Base-by-base conservation (phyloP, 2,113 vertebrate species). In the Turdus rufiventris region DNA sequence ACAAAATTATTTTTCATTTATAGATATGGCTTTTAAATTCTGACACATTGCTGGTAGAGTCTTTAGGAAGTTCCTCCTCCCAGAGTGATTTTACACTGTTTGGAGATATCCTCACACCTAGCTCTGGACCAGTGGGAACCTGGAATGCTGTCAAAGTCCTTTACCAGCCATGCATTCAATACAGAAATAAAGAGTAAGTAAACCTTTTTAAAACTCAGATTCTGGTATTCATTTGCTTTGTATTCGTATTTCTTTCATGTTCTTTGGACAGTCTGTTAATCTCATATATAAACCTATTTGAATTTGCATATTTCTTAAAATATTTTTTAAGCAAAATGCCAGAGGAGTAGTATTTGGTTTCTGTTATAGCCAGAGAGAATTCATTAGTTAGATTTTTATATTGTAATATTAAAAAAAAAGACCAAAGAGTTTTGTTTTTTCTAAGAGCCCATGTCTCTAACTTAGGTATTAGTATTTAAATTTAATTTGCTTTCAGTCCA, bases 11-110 rank as follows among this genome's bases (percentile, higher is more conserved):
- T 75, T 96, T 63, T 29, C 73, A 33, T 96, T 84, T 96, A 60
- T 94, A 99, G 99, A 92, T 99, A 36, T 99, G 99, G 99, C 97
- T 99, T 93, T 97, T 99, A 97, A 99, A 99, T 98, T 98, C 97
- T 57, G 99, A 99, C 96, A 98, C 99, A 36, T 92, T 99, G 95
- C 96, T 98, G 67, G 98, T 98, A 63, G 98, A 98, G 20, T 97
- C 98, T 77, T 95, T 92, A 36, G 95, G 91, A 97, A 96, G 70
- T 92, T 77, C 84, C 24, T 93, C 89, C 19, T 84, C 75, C 47
- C 67, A 48, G 17, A 79, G 85, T 72, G 90, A 77, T 86, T 97
- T 97, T 76, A 77, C 96, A 34, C 88, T 96, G 21, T 92, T 98
- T 65, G 97, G 96, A 96, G 96, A 98, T 56, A 24, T 3, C 63